Percentiles rank a stretch among this genome's conserved stretches.
phyloP scores from a whole-genome alignment of 2,113 vertebrate genomes.

The Chunga burmeisteri region DNA sequence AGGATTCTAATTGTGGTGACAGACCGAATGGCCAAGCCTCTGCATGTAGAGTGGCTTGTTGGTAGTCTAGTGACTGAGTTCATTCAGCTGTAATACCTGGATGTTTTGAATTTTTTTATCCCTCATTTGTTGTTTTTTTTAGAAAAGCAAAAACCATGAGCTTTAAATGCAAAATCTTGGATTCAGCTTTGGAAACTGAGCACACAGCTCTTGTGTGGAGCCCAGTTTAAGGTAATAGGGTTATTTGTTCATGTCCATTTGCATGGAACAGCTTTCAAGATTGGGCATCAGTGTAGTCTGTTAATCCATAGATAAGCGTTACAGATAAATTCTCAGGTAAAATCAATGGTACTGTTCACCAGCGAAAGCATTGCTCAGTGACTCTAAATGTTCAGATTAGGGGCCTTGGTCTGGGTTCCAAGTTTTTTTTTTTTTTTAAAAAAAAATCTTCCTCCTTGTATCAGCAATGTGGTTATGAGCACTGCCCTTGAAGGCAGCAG shows the following conservation, averaged over 20 bases:
- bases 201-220: background rate
- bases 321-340: background rate
- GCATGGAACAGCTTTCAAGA: background rate
- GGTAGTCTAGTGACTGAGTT: background rate
- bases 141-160: fast-evolving
- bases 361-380: background rate
- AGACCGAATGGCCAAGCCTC: background rate
- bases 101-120: background rate
- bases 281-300: background rate
- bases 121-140: background rate
- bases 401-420: background rate
- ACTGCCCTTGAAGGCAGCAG: conserved; percentile 64
- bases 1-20: background rate
- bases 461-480: background rate
- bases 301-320: background rate
- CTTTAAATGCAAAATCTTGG: background rate
- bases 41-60: background rate
- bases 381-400: background rate
- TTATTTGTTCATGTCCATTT: background rate
- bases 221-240: background rate
- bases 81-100: background rate
- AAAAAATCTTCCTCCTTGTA: background rate
- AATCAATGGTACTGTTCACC: background rate
- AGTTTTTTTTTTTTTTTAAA: background rate
- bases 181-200: background rate